Percentiles rank a stretch among this genome's conserved stretches.
Evolutionary conservation across 2,888 invertebrate species (phyloP).

Genomic region (Thera britannica): DNA sequence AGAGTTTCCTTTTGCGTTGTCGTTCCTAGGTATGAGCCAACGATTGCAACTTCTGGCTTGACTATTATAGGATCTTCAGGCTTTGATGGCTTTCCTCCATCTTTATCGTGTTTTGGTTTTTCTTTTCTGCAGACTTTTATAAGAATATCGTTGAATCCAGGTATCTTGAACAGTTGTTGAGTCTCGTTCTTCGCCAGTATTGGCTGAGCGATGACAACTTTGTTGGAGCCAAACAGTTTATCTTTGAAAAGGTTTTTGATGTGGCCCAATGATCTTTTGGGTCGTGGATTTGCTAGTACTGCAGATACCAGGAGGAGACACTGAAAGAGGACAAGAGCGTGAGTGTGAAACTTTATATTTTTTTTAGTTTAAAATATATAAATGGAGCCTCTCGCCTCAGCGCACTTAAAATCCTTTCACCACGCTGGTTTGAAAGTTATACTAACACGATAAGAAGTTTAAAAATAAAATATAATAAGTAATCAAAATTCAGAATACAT

Average conservation of each 20-base stretch:
- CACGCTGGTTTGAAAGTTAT: too few species aligned
- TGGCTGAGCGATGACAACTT: constrained; percentile 24
- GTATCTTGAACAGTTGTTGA: constrained; percentile 47
- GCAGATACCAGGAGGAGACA: constrained; percentile 50
- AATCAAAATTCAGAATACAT: too few species aligned
- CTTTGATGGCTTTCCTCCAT: not conserved
- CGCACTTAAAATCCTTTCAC: too few species aligned
- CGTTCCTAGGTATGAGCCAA: constrained; percentile 51
- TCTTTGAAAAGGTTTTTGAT: constrained; percentile 46
- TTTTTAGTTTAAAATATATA: too few species aligned
- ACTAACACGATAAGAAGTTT: too few species aligned
- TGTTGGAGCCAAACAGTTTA: constrained; percentile 43
- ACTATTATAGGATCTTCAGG: constrained; percentile 31
- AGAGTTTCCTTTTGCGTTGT: constrained; percentile 46
- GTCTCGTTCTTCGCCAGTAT: constrained; percentile 29
- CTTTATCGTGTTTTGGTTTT: constrained; percentile 13
- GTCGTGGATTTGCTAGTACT: constrained; percentile 42
- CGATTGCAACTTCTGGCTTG: constrained; percentile 40
- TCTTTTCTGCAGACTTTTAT: constrained; percentile 43
- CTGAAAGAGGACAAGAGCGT: constrained; percentile 46
- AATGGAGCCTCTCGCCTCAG: too few species aligned
- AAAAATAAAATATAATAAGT: too few species aligned
- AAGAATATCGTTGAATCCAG: constrained; percentile 49
- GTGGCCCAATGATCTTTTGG: constrained; percentile 47
- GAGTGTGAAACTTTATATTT: not conserved